phyloP scores from a whole-genome alignment of 2,888 invertebrate genomes.

The Tetragnatha montana region DNA sequence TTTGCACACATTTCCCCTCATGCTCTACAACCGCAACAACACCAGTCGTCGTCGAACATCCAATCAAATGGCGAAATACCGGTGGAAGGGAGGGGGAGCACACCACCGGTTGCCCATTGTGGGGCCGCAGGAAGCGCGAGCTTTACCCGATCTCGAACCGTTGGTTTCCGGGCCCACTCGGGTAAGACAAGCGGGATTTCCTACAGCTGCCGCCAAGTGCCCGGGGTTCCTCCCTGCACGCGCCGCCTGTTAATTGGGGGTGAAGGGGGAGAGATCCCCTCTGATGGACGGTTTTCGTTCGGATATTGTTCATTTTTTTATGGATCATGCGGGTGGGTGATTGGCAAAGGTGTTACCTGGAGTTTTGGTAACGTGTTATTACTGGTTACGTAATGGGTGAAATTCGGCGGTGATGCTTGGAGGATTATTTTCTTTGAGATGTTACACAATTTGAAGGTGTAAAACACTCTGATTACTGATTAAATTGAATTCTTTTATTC shows the following conservation, averaged over 20 bases:
- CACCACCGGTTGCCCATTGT: not conserved
- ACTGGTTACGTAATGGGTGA: too few species aligned
- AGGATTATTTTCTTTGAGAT: too few species aligned
- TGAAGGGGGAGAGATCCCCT: not conserved
- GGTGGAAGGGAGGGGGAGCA: not conserved
- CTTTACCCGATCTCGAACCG: conserved; percentile 58
- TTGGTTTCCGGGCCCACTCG: conserved; percentile 49
- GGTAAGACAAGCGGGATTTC: conserved; percentile 58
- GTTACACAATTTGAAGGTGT: too few species aligned
- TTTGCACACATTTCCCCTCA: not conserved
- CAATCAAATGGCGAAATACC: not conserved
- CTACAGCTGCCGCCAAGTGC: conserved; percentile 47
- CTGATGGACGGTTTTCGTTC: not conserved
- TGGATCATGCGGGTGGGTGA: too few species aligned
- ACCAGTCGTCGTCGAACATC: too few species aligned
- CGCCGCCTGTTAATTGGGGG: not conserved
- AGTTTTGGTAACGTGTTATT: too few species aligned
- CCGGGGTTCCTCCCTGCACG: not conserved
- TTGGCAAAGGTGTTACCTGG: too few species aligned
- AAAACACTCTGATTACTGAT: too few species aligned
- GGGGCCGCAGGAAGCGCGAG: conserved; percentile 49
- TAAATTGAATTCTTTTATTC: too few species aligned
- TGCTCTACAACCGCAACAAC: not conserved
- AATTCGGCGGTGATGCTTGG: too few species aligned
- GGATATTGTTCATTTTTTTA: too few species aligned